Evolutionary conservation across 92 coral and sea anemone genomes (phyloP).

Genomic region (Phymanthus crucifer): DNA sequence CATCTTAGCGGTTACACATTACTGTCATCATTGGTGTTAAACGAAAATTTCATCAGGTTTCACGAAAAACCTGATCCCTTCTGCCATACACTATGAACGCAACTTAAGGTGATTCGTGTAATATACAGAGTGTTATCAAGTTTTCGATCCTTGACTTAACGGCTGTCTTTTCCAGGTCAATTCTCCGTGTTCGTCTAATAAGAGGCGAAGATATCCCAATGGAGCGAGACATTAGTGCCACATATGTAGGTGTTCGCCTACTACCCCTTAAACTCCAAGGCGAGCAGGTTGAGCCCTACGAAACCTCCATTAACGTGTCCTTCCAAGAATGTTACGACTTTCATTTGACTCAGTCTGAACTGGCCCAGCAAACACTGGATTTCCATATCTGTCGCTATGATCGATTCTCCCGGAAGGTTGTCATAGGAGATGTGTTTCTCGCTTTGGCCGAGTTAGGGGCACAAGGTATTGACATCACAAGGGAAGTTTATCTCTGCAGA

Average conservation of each 20-base stretch:
- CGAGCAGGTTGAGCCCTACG: conserved; percentile 64
- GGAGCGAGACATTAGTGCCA: conserved; percentile 75
- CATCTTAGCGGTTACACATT: too few relatives aligned
- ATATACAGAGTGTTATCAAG: background rate
- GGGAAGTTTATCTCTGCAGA: conserved; percentile 84
- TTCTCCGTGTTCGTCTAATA: conserved; percentile 79
- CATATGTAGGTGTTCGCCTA: conserved; percentile 87
- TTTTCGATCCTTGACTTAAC: background rate
- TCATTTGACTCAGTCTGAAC: conserved; percentile 72
- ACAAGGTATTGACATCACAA: conserved; percentile 87
- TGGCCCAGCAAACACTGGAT: conserved; percentile 88
- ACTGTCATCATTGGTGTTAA: too few relatives aligned
- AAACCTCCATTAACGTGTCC: conserved; percentile 77
- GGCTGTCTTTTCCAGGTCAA: conserved; percentile 47
- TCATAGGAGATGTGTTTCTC: conserved; percentile 88
- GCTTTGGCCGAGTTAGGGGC: conserved; percentile 98
- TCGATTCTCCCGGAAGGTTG: conserved; percentile 72
- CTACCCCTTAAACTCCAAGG: conserved; percentile 73
- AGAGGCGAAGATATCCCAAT: conserved; percentile 96
- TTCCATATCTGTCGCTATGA: conserved; percentile 95
- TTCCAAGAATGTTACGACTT: conserved; percentile 82
- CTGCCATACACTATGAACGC: too few relatives aligned
- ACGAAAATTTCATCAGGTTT: too few relatives aligned
- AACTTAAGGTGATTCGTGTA: too few relatives aligned
- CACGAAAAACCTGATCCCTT: too few relatives aligned